phyloP scores from a whole-genome alignment of 2,113 vertebrate species.

The Mesocricetus auratus region DNA sequence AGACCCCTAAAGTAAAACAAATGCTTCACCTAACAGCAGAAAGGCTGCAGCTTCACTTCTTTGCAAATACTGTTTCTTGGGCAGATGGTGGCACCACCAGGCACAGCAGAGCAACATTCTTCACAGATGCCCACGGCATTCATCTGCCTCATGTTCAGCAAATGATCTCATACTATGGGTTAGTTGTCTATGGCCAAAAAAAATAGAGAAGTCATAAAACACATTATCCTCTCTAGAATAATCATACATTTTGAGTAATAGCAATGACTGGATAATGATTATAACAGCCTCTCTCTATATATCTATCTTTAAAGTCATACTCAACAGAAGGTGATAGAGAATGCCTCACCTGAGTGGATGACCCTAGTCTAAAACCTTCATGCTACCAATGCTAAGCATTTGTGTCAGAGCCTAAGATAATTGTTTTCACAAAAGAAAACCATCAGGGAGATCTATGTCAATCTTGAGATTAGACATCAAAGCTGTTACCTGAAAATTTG shows the following conservation, averaged over 20 bases:
- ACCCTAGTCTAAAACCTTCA: background rate
- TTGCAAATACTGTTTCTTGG: background rate
- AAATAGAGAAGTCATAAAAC: background rate
- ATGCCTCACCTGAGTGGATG: background rate
- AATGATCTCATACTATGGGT: too few relatives aligned
- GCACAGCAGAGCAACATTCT: too few relatives aligned
- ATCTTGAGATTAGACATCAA: constrained; percentile 1
- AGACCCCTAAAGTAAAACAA: background rate
- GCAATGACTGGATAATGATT: background rate
- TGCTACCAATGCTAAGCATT: background rate
- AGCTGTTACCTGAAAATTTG: background rate
- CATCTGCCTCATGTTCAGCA: background rate
- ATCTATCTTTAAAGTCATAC: background rate
- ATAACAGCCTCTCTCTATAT: too few relatives aligned
- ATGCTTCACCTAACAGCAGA: background rate
- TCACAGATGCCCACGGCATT: accelerated
- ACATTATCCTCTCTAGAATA: background rate
- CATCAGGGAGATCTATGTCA: background rate
- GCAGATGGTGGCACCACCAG: background rate
- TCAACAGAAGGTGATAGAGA: background rate
- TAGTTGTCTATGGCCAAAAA: background rate
- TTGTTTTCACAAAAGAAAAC: constrained; percentile 20
- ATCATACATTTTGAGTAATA: background rate
- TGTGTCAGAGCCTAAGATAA: background rate
- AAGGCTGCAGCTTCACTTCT: background rate